Percentiles rank a stretch among this genome's conserved stretches.
phyloP scores from a whole-genome alignment of 2,797 vertebrate species.

The Gouania willdenowi region DNA sequence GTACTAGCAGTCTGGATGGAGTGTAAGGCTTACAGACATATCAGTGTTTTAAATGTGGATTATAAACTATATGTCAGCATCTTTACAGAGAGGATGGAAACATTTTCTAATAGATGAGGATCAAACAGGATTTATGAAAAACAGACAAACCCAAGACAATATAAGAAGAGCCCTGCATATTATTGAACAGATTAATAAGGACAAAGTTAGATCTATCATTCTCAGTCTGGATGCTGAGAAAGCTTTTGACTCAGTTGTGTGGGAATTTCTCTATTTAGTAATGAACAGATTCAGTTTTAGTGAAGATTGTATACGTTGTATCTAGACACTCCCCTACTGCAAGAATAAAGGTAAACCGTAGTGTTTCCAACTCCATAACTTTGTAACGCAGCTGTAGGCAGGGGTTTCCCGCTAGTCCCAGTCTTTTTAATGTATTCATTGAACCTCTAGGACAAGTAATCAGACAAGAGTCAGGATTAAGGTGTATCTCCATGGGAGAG shows the following conservation, averaged over 20 bases:
- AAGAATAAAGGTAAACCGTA: too few relatives aligned
- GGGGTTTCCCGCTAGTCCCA: background rate
- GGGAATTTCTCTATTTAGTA: background rate
- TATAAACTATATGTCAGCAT: too few relatives aligned
- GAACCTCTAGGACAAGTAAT: background rate
- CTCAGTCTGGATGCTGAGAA: too few relatives aligned
- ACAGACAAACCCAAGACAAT: too few relatives aligned
- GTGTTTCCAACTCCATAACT: background rate
- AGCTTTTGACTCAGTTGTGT: too few relatives aligned
- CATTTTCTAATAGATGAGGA: background rate
- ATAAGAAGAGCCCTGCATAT: too few relatives aligned
- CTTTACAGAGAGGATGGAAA: too few relatives aligned
- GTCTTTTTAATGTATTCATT: background rate
- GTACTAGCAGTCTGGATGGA: too few relatives aligned
- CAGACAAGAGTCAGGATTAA: background rate
- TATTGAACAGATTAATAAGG: too few relatives aligned
- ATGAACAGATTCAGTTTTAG: background rate
- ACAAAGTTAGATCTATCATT: background rate
- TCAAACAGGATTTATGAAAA: too few relatives aligned
- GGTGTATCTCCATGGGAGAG: background rate
- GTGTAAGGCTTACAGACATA: too few relatives aligned
- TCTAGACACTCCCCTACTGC: background rate
- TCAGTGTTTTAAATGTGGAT: too few relatives aligned
- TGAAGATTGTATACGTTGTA: background rate
- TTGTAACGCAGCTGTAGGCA: background rate